Evolutionary conservation across 2,888 invertebrate species (phyloP).

Genomic region (Yponomeuta cagnagella): DNA sequence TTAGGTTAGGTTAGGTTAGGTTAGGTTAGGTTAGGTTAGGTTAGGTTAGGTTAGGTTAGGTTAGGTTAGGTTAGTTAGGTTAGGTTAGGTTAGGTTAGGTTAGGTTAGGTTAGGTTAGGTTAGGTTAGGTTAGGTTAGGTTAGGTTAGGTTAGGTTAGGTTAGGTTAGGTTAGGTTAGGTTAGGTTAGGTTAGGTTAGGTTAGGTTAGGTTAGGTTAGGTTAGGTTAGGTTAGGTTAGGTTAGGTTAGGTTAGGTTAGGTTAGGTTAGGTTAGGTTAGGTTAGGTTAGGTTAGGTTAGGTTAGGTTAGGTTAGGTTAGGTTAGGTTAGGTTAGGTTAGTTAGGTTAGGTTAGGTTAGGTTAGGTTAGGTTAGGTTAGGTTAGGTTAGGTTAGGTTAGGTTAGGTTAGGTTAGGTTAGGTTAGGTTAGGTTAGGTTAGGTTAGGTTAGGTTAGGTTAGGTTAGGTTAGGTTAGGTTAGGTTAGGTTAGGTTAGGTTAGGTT

Average conservation of each 20-base stretch:
- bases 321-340: conserved; percentile 20
- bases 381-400: conserved; percentile 26
- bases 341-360: conserved; percentile 27
- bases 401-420: conserved; percentile 23
- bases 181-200: conserved; percentile 25
- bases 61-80: conserved; percentile 11
- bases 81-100: conserved; percentile 14
- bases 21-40: conserved; percentile 15
- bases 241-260: conserved; percentile 21
- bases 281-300: conserved; percentile 19
- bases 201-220: conserved; percentile 13
- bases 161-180: conserved; percentile 26
- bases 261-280: conserved; percentile 10
- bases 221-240: conserved; percentile 19
- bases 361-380: conserved; percentile 26
- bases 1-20: conserved; percentile 24
- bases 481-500: conserved; percentile 22
- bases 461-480: conserved; percentile 26
- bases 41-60: conserved; percentile 15
- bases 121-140: conserved; percentile 14
- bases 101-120: conserved; percentile 16
- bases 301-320: conserved; percentile 25
- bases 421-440: conserved; percentile 19
- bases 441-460: conserved; percentile 23
- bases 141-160: conserved; percentile 16